Percentiles rank a stretch among this genome's conserved stretches.
Evolutionary conservation across 2,888 invertebrate genomes (phyloP).

Genomic region (Nephrotoma guestfalica): DNA sequence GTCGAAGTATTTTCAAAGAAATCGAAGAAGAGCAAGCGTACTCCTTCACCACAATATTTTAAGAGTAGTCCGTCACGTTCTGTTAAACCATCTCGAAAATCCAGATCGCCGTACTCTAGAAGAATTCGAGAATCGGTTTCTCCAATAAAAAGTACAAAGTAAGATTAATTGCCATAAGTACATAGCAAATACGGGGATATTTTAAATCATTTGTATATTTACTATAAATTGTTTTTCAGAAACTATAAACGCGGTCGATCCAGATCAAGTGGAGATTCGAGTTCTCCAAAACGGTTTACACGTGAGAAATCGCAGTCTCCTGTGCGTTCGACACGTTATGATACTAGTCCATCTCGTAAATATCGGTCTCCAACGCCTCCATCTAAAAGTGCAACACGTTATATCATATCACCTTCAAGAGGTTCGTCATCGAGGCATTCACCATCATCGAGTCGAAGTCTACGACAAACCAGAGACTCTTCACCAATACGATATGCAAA

Average conservation of each 20-base stretch:
- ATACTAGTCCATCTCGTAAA: slow-evolving; percentile 16
- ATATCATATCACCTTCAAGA: slow-evolving; percentile 8
- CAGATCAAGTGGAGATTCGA: background rate
- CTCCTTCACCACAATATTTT: slow-evolving; percentile 21
- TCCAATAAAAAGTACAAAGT: slow-evolving; percentile 16
- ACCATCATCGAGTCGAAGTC: background rate
- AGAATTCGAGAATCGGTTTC: slow-evolving; percentile 27
- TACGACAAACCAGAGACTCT: slow-evolving; percentile 11
- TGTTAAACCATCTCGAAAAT: slow-evolving; percentile 26
- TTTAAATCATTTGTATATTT: background rate
- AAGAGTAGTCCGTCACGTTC: slow-evolving; percentile 10
- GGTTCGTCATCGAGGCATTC: slow-evolving; percentile 7
- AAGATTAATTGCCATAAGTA: background rate
- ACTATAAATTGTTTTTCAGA: background rate
- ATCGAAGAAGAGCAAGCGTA: slow-evolving; percentile 18
- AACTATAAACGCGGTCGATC: background rate
- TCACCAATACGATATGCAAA: slow-evolving; percentile 22
- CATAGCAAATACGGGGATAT: background rate
- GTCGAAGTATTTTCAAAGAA: slow-evolving; percentile 8
- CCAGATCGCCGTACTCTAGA: slow-evolving; percentile 32
- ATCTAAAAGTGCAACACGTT: background rate
- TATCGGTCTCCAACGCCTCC: slow-evolving; percentile 4
- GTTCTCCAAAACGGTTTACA: background rate
- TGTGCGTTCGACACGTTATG: slow-evolving; percentile 19
- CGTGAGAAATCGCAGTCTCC: slow-evolving; percentile 17